phyloP scores from a whole-genome alignment of 2,797 vertebrate species.

The Alexandromys oeconomus region DNA sequence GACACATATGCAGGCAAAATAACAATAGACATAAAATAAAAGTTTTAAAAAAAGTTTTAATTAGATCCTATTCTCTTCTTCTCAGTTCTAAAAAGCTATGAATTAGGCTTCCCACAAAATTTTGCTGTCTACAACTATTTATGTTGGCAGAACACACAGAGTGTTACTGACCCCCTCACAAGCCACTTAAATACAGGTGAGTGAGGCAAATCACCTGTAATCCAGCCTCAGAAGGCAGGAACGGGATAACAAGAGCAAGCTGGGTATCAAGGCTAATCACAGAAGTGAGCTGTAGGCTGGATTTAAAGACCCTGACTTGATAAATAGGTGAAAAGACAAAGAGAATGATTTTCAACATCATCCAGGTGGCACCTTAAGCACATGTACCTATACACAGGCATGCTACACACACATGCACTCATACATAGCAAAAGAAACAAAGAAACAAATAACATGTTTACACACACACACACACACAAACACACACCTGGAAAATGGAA shows the following conservation, averaged over 20 bases:
- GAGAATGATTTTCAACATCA: neutral
- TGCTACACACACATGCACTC: neutral
- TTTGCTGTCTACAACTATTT: neutral
- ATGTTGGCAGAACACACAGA: neutral
- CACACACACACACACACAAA: too few species aligned
- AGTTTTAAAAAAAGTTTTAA: neutral
- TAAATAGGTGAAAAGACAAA: neutral
- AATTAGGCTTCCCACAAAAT: neutral
- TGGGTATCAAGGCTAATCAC: neutral
- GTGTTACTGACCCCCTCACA: neutral
- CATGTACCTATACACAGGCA: neutral
- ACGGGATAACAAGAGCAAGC: neutral
- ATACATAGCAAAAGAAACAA: too few species aligned
- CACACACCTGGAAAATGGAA: neutral
- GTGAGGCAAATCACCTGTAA: neutral
- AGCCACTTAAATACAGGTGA: neutral
- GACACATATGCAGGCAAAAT: too few species aligned
- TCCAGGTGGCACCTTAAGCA: neutral
- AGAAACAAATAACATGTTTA: too few species aligned
- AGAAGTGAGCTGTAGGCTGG: neutral
- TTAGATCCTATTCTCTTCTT: conserved; percentile 49
- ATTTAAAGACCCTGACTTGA: neutral
- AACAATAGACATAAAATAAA: too few species aligned
- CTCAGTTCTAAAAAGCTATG: conserved; percentile 28
- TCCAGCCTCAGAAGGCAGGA: neutral